Conservation (phyloP, 2,797 vertebrate genomes). For the Anas flavirostris region DNA sequence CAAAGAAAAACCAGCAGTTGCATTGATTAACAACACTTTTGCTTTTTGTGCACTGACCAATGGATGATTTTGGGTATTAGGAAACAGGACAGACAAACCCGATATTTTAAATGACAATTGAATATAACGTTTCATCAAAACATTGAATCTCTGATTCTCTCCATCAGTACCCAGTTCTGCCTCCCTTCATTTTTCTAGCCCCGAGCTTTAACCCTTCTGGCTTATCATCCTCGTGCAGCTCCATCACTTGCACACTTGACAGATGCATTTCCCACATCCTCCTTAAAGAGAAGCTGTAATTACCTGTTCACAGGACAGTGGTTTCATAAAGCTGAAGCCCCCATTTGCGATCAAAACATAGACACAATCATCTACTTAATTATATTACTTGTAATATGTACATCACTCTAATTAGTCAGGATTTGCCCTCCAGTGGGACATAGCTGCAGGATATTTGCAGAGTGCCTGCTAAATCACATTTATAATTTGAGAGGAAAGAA, state of each 20-base stretch:
- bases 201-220: background rate
- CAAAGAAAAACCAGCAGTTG: background rate
- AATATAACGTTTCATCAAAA: background rate
- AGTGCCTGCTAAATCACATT: background rate
- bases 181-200: background rate
- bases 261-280: background rate
- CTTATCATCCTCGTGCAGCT: background rate
- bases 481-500: background rate
- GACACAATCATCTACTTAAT: background rate
- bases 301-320: background rate
- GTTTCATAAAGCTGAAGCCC: background rate
- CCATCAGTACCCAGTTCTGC: background rate
- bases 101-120: background rate
- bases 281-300: background rate
- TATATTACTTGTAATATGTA: background rate
- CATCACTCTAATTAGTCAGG: background rate
- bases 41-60: background rate
- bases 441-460: slow-evolving; percentile 1
- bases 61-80: background rate
- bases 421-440: background rate
- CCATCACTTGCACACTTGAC: background rate
- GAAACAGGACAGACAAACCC: background rate
- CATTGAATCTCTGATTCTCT: background rate
- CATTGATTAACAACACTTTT: background rate
- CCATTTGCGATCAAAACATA: background rate